A percentile compares a stretch with the other conserved stretches of the same genome.
These are phyloP conservation scores for Rhorus exstirpatorius DNA, from an alignment of 2,888 invertebrate genomes.

Conservation along the genomic window DNA sequence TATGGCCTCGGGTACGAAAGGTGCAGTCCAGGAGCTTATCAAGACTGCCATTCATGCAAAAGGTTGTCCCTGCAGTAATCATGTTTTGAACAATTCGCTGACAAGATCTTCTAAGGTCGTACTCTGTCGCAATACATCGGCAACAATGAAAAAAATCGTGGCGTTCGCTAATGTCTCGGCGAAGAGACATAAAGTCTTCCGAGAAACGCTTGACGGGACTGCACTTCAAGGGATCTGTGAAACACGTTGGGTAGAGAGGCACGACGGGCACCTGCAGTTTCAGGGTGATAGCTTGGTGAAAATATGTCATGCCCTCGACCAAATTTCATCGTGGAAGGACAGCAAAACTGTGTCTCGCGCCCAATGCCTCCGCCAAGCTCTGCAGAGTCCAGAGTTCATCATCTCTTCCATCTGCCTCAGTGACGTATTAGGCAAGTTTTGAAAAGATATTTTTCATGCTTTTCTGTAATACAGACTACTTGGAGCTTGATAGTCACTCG, in stretches of 20 bases:
- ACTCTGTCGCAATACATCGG: slow-evolving; percentile 70
- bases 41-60: slow-evolving; percentile 73
- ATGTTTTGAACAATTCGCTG: slow-evolving; percentile 76
- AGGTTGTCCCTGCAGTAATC: slow-evolving; percentile 76
- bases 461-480: too few species aligned
- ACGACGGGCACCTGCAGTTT: slow-evolving; percentile 72
- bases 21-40: slow-evolving; percentile 75
- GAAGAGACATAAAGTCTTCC: slow-evolving; percentile 70
- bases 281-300: slow-evolving; percentile 62
- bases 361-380: slow-evolving; percentile 65
- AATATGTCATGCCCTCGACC: slow-evolving; percentile 68
- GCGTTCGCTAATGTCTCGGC: slow-evolving; percentile 73
- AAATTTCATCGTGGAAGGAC: slow-evolving; percentile 72
- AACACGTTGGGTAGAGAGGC: slow-evolving; percentile 74
- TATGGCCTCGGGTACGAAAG: slow-evolving; percentile 77
- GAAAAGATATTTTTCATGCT: too few species aligned
- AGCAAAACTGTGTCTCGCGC: slow-evolving; percentile 73
- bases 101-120: slow-evolving; percentile 73
- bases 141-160: slow-evolving; percentile 73
- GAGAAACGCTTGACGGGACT: slow-evolving; percentile 64
- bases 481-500: too few species aligned
- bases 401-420: slow-evolving; percentile 70
- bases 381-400: slow-evolving; percentile 69
- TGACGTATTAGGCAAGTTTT: slow-evolving; percentile 49
- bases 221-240: slow-evolving; percentile 65